phyloP scores from a whole-genome alignment of 2,888 invertebrate genomes.

The Pardosa pseudoannulata region DNA sequence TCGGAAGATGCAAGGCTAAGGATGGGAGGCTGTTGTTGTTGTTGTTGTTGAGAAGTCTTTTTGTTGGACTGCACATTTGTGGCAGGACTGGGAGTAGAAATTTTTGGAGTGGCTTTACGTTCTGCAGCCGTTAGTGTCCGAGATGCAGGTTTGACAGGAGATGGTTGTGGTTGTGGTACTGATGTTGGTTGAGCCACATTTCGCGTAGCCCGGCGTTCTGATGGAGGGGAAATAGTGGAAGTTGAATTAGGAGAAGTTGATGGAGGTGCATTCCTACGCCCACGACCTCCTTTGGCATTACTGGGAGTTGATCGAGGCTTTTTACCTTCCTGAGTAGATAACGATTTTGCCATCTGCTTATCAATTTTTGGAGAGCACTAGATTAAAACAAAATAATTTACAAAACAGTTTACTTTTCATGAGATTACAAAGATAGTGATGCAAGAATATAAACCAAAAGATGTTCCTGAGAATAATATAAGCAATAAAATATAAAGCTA shows the following conservation, averaged over 20 bases:
- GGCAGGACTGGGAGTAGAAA: slow-evolving; percentile 41
- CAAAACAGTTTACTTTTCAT: too few species aligned
- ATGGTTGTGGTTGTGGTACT: slow-evolving; percentile 11
- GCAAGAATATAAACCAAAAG: too few species aligned
- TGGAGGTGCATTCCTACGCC: slow-evolving; percentile 40
- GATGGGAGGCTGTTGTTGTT: slow-evolving; percentile 27
- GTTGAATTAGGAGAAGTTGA: slow-evolving; percentile 35
- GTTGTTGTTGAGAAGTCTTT: slow-evolving; percentile 14
- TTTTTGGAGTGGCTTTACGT: slow-evolving; percentile 42
- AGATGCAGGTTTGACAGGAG: background rate
- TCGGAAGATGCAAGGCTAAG: background rate
- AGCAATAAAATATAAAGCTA: too few species aligned
- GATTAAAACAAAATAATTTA: too few species aligned
- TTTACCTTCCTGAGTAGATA: slow-evolving; percentile 53
- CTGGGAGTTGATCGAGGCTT: slow-evolving; percentile 49
- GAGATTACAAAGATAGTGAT: too few species aligned
- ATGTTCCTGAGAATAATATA: too few species aligned
- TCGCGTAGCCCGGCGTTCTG: slow-evolving; percentile 43
- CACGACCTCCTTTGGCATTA: slow-evolving; percentile 47
- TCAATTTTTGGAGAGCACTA: slow-evolving; percentile 52
- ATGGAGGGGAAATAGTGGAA: slow-evolving; percentile 32
- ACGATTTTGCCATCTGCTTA: slow-evolving; percentile 58
- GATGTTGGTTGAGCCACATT: slow-evolving; percentile 28
- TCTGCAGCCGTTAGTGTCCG: slow-evolving; percentile 57
- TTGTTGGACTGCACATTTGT: slow-evolving; percentile 40